Percentiles rank a stretch among this genome's conserved stretches.
Evolutionary conservation across 1,140 invertebrate species (phyloP).

Genomic region (Papilio polytes): DNA sequence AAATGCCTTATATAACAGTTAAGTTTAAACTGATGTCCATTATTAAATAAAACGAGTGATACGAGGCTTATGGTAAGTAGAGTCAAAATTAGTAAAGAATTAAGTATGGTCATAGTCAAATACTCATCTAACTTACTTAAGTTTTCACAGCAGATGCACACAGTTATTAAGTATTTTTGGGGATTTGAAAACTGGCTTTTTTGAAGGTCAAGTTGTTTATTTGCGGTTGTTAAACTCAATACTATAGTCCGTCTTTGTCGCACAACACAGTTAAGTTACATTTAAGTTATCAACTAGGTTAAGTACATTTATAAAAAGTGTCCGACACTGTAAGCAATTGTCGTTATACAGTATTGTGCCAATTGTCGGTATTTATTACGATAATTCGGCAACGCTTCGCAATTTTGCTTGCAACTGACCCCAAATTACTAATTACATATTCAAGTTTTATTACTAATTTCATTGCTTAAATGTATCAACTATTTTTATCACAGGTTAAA

Average conservation of each 20-base stretch:
- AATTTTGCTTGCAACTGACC: background rate
- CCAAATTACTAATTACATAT: slow-evolving; percentile 10
- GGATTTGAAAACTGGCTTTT: background rate
- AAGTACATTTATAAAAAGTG: slow-evolving; percentile 9
- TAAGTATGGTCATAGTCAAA: background rate
- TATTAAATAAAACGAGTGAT: background rate
- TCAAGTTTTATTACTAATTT: background rate
- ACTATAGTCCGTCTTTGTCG: background rate
- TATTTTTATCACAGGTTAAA: background rate
- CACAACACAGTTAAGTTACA: background rate
- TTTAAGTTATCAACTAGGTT: slow-evolving; percentile 7
- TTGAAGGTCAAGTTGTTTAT: background rate
- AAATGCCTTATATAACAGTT: background rate
- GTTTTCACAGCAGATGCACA: background rate
- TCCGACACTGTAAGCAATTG: background rate
- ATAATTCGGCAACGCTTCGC: background rate
- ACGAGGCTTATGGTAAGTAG: background rate
- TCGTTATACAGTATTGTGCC: background rate
- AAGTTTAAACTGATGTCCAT: background rate
- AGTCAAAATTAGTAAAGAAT: background rate
- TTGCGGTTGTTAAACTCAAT: background rate
- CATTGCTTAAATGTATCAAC: background rate
- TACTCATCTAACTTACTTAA: background rate
- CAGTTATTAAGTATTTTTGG: background rate
- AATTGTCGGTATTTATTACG: background rate